These are phyloP conservation scores for Nerophis ophidion DNA, from an alignment of 2,113 vertebrate genomes.

Conservation along the genomic window DNA sequence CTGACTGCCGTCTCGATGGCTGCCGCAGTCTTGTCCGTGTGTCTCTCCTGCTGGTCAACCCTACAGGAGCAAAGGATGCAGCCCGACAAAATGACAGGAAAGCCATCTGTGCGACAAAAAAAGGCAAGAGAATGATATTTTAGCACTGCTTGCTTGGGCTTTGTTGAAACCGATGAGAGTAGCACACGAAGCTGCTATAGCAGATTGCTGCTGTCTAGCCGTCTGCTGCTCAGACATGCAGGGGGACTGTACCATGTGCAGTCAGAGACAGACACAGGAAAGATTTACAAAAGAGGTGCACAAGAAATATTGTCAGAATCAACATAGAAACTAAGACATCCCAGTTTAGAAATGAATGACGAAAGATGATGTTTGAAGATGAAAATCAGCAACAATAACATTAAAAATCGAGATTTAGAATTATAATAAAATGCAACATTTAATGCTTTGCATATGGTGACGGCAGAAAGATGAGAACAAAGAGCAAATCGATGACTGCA, in stretches of 20 bases:
- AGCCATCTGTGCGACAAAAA: constrained; percentile 25
- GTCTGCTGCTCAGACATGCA: constrained; percentile 70
- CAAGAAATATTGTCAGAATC: constrained; percentile 7
- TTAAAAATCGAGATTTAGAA: not conserved
- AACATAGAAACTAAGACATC: not conserved
- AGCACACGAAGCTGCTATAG: constrained; percentile 47
- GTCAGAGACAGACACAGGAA: constrained; percentile 16
- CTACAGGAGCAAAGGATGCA: constrained; percentile 31
- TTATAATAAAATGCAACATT: not conserved
- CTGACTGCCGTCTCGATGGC: constrained; percentile 36
- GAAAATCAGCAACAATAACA: constrained; percentile 6
- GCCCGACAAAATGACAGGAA: constrained; percentile 34
- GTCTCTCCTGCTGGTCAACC: constrained; percentile 34
- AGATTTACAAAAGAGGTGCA: constrained; percentile 20
- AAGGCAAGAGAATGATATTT: constrained; percentile 40
- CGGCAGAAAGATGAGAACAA: constrained; percentile 10
- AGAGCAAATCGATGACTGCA: constrained; percentile 26
- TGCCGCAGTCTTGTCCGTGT: constrained; percentile 52
- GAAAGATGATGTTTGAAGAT: not conserved
- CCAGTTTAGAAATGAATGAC: not conserved
- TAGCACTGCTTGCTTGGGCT: constrained; percentile 39
- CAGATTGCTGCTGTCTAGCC: constrained; percentile 64
- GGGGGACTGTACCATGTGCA: constrained; percentile 57
- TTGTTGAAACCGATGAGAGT: constrained; percentile 41
- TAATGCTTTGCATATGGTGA: not conserved